Evolutionary conservation across 2,888 invertebrate genomes (phyloP).

Genomic region (Macropis europaea): DNA sequence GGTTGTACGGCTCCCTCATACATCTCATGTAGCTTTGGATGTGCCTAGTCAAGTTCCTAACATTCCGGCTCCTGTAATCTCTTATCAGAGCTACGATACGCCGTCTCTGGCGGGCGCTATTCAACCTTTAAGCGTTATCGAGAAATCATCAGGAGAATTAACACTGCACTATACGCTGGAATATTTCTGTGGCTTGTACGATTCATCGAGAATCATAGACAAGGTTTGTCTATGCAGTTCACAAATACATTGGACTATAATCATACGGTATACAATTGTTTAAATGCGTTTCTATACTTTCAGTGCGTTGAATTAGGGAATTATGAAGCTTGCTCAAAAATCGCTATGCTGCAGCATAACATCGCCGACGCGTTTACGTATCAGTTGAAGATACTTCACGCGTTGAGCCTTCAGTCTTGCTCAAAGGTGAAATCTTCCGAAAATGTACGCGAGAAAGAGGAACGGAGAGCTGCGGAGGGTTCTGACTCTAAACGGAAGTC

Average conservation of each 20-base stretch:
- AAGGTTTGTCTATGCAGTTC: slow-evolving; percentile 70
- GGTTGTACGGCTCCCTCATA: slow-evolving; percentile 85
- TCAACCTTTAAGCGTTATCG: slow-evolving; percentile 73
- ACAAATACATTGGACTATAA: neutral
- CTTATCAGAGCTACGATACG: slow-evolving; percentile 76
- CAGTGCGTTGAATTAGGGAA: slow-evolving; percentile 79
- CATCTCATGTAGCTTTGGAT: slow-evolving; percentile 75
- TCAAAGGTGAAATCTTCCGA: slow-evolving; percentile 32
- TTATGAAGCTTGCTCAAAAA: slow-evolving; percentile 80
- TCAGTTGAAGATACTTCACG: slow-evolving; percentile 77
- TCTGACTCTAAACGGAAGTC: neutral
- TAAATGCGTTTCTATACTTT: neutral
- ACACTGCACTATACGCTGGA: slow-evolving; percentile 80
- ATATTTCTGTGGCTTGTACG: slow-evolving; percentile 78
- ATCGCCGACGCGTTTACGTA: slow-evolving; percentile 78
- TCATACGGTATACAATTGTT: neutral
- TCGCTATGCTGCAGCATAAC: slow-evolving; percentile 79
- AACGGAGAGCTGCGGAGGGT: neutral
- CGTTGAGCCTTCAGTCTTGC: slow-evolving; percentile 58
- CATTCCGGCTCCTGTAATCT: slow-evolving; percentile 77
- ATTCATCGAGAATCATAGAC: slow-evolving; percentile 72
- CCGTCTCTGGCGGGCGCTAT: slow-evolving; percentile 72
- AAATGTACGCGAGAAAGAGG: neutral
- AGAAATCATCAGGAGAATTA: slow-evolving; percentile 72
- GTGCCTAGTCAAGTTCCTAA: slow-evolving; percentile 78